phyloP scores from a whole-genome alignment of 35 echinoderm and acorn worm genomes.

The Holothuria glaberrima region DNA sequence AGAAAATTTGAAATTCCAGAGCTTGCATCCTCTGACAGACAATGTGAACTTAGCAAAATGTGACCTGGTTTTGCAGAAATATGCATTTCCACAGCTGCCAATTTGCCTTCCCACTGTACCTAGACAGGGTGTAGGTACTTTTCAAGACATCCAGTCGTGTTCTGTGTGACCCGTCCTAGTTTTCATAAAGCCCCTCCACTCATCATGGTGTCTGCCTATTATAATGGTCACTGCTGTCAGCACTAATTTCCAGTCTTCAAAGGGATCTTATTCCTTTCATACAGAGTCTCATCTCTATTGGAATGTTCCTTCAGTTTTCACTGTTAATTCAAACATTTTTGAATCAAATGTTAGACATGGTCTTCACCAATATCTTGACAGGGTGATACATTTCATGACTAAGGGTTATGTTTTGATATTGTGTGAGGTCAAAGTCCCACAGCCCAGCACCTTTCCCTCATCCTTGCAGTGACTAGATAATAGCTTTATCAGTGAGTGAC shows the following conservation, averaged over 20 bases:
- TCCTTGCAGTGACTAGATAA: too few species aligned
- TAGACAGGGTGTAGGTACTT: neutral
- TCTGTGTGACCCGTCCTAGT: slow-evolving; percentile 27
- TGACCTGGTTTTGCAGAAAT: slow-evolving; percentile 22
- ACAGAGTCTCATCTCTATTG: too few species aligned
- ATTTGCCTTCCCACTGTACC: slow-evolving; percentile 5
- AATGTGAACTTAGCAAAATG: slow-evolving; percentile 18
- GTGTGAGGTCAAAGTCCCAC: slow-evolving; percentile 1
- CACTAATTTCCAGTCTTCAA: too few species aligned
- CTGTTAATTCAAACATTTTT: too few species aligned
- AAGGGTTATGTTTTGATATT: too few species aligned
- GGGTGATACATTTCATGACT: too few species aligned
- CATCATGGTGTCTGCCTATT: neutral
- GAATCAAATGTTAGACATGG: too few species aligned
- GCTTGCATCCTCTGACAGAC: neutral
- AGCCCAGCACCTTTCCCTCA: neutral
- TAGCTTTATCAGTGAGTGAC: too few species aligned
- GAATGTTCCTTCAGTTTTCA: too few species aligned
- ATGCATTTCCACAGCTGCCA: neutral
- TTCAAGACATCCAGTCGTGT: neutral
- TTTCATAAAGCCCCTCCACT: neutral
- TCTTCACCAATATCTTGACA: too few species aligned
- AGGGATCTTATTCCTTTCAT: too few species aligned
- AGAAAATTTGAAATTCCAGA: too few species aligned
- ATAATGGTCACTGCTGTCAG: slow-evolving; percentile 10